Evolutionary conservation across 2,888 invertebrate species (phyloP).

Genomic region (Mythimna vitellina): DNA sequence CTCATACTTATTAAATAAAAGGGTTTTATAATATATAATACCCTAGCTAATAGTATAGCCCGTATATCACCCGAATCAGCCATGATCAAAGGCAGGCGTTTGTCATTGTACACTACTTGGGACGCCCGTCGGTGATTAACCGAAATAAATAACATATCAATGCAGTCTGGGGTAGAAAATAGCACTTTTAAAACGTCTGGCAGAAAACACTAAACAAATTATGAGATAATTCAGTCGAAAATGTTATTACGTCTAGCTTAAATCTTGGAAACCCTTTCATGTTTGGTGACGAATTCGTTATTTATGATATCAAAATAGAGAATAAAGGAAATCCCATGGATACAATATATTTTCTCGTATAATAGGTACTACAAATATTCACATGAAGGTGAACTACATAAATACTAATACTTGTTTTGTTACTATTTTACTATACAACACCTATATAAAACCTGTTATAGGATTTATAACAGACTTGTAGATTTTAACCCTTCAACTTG

Average conservation of each 20-base stretch:
- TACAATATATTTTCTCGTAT: not conserved
- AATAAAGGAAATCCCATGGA: not conserved
- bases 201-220: conserved; percentile 18
- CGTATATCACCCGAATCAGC: conserved; percentile 44
- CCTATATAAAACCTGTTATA: too few species aligned
- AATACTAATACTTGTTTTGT: too few species aligned
- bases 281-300: conserved; percentile 15
- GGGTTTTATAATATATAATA: conserved; percentile 30
- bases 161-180: conserved; percentile 49
- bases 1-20: conserved; percentile 21
- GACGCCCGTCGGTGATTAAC: conserved; percentile 50
- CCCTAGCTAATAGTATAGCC: conserved; percentile 29
- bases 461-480: too few species aligned
- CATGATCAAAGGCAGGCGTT: conserved; percentile 58
- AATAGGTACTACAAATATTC: too few species aligned
- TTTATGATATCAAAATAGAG: conserved; percentile 4
- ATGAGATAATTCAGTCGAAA: conserved; percentile 39
- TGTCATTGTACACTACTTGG: conserved; percentile 40
- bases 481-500: too few species aligned
- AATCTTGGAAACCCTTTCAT: conserved; percentile 28
- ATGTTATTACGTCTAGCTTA: conserved; percentile 6
- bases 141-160: conserved; percentile 54
- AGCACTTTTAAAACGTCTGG: conserved; percentile 30
- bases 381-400: conserved; percentile 4
- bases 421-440: too few species aligned